Percentiles rank a stretch among this genome's conserved stretches.
Evolutionary conservation across 2,888 invertebrate species (phyloP).

Genomic region (Nemoura dubitans): DNA sequence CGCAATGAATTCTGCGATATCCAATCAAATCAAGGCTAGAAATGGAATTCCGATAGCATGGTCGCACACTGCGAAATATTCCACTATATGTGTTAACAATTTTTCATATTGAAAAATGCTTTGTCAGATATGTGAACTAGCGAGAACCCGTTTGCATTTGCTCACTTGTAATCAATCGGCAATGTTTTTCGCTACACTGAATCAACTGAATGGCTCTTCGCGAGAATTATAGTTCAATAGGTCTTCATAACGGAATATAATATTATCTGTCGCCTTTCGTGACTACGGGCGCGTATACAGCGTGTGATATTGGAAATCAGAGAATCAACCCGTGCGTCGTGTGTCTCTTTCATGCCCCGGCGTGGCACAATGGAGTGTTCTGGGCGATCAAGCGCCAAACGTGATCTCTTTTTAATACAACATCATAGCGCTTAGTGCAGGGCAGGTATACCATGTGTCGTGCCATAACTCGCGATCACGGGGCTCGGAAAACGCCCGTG

Average conservation of each 20-base stretch:
- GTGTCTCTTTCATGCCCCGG: neutral
- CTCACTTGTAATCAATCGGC: neutral
- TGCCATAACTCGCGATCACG: too few relatives aligned
- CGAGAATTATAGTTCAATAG: neutral
- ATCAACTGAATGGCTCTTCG: neutral
- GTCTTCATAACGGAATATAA: neutral
- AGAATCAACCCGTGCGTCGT: neutral
- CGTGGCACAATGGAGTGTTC: neutral
- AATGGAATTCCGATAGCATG: neutral
- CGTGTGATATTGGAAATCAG: neutral
- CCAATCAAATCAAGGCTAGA: neutral
- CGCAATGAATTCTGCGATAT: neutral
- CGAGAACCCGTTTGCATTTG: neutral
- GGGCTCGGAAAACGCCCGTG: too few relatives aligned
- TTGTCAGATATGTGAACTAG: neutral
- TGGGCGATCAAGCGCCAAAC: neutral
- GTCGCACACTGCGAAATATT: neutral
- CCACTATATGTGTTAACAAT: neutral
- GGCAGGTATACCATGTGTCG: too few relatives aligned
- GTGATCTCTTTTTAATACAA: conserved; percentile 1
- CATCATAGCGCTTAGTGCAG: neutral
- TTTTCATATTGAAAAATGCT: conserved; percentile 15
- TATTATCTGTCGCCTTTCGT: conserved; percentile 4
- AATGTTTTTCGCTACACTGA: neutral
- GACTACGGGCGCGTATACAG: neutral